Evolutionary conservation across 2,113 vertebrate genomes (phyloP), one percentile per base, ranked within the genome.

Genomic region (Eolophus roseicapilla): DNA sequence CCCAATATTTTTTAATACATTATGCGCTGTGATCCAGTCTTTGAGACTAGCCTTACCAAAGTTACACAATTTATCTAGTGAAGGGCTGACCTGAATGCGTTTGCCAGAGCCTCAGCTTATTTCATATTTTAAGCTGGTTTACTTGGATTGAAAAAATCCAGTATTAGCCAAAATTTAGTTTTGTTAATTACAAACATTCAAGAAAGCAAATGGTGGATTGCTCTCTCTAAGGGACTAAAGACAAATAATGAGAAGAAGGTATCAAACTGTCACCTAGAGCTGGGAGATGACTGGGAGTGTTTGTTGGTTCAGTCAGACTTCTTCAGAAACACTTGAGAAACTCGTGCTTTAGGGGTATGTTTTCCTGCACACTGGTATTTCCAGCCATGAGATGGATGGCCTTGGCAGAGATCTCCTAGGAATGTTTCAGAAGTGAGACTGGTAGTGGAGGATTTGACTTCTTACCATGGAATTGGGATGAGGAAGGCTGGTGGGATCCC

Each of bases 1-100:
- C 95, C 95, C 97, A 97, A 41, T 94, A 78, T 74, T 95, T 96
- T 97, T 94, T 95, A 96, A 97, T 96, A 95, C 83, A 91, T 96
- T 93, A 96, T 93, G 63, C 29, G 71, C 77, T 68, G 57, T 95
- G 80, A 96, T 92, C 74, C 59, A 80, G 62, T 88, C 76, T 97
- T 92, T 91, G 90, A 90, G 94, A 74, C 86, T 50, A 69, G 78
- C 88, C 82, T 95, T 86, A 84, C 86, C 55, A 60, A 97, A 97
- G 46, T 77, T 88, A 95, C 50, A 93, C 89, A 91, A 29, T 84
- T 88, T 86, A 88, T 95, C 86, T 75, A 49, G 75, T 67, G 76
- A 90, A 90, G 57, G 74, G 81, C 73, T 97, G 95, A 92, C 94
- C 90, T 85, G 80, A 87, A 95, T 95, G 39, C 82, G 25, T 68